Evolutionary conservation across 2,888 invertebrate species (phyloP), one percentile per base, ranked within the genome.

Genomic region (Harpalus rubripes): DNA sequence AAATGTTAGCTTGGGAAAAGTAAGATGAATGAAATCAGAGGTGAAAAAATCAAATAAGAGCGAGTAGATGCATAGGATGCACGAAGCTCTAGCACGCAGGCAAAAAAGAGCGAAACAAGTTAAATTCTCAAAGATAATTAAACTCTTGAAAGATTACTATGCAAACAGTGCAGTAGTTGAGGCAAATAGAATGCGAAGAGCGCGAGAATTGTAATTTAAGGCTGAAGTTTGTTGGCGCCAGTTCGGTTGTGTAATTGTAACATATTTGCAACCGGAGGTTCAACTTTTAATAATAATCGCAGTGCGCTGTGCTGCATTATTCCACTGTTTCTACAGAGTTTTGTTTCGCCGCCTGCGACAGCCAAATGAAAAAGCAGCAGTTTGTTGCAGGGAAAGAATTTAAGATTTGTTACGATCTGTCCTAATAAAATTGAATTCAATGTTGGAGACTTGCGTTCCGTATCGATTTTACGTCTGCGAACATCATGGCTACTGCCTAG

Each of bases 231-330:
- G 84, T 84, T 84, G 84, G 84, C 84, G 84, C 84, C 44, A 84
- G 84, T 84, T 84, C 78, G 84, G 84, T 84, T 84, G 84, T 78
- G 84, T 84, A 84, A 84, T 84, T 84, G 84, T 84, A 84, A 84
- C 84, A 84, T 84, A 84, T 84, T 84, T 84, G 78, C 84, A 84
- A 84, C 84, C 78, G 84, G 84, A 84, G 84, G 84, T 84, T 84
- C 78, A 84, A 84, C 84, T 84, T 84, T 84, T 84, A 84, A 84
- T 84, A 84, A 84, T 84, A 84, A 84, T 84, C 84, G 84, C 65
- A 80, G 44, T 44, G 76, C 84, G 59, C 74, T 59, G 61, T 15
- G 65, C 65, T 81, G 81, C 63, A 44, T 41, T 81, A 72, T 72
- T 81, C 72, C 68, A 80, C 58, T 81, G 65, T 16, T 26, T 32